Evolutionary conservation across 2,797 vertebrate genomes (phyloP).

Genomic region (Enteromius anoplus): DNA sequence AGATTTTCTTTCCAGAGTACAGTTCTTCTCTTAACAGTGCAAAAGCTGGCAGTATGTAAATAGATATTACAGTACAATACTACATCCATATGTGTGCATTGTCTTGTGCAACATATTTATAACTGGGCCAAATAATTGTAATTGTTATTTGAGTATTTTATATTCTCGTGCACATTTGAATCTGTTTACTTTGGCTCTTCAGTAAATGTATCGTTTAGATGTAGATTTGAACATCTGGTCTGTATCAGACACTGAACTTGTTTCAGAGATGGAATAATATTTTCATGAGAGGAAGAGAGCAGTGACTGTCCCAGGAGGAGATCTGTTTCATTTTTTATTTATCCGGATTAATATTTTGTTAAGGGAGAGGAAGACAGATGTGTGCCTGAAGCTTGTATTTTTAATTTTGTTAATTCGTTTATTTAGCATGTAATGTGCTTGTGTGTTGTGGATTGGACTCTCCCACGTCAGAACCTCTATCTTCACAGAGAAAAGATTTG

Average conservation of each 20-base stretch:
- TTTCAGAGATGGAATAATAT: conserved; percentile 1
- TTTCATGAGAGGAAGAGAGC: not conserved
- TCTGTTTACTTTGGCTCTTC: not conserved
- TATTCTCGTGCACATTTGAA: not conserved
- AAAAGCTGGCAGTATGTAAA: not conserved
- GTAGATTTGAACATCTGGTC: conserved; percentile 12
- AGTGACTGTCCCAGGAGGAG: not conserved
- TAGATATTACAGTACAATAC: not conserved
- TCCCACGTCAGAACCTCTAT: not conserved
- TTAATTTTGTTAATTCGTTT: conserved; percentile 14
- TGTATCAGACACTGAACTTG: not conserved
- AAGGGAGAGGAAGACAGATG: conserved; percentile 7
- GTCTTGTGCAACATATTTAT: not conserved
- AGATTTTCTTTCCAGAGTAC: not conserved
- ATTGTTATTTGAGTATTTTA: not conserved
- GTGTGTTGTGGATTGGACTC: not conserved
- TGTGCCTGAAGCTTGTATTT: conserved; percentile 21
- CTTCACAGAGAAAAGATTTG: not conserved
- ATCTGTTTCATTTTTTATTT: not conserved
- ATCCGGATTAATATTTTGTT: conserved; percentile 19
- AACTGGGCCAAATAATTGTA: not conserved
- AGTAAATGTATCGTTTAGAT: not conserved
- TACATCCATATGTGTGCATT: not conserved
- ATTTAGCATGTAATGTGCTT: conserved; percentile 9
- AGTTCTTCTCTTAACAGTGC: not conserved